A percentile compares a stretch with the other conserved stretches of the same genome.
Conservation (phyloP, 2,113 vertebrate genomes). For the Sinocyclocheilus grahami region DNA sequence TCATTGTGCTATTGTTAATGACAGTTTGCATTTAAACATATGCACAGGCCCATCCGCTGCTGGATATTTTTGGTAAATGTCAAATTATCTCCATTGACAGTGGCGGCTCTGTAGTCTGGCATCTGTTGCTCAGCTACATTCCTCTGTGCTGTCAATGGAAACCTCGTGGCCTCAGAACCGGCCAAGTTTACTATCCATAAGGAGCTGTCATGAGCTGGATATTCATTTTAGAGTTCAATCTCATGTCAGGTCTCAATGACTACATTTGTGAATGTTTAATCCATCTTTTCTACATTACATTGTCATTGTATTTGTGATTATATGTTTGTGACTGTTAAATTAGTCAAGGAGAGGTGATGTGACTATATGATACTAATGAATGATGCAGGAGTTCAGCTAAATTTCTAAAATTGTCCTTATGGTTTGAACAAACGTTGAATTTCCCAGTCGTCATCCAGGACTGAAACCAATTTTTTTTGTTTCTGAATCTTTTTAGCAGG, state of each 20-base stretch:
- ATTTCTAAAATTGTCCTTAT: neutral
- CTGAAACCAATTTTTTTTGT: neutral
- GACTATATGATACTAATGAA: neutral
- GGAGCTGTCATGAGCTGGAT: constrained; percentile 7
- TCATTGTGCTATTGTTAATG: neutral
- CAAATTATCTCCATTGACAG: constrained; percentile 27
- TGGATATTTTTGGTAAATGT: constrained; percentile 39
- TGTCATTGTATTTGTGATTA: neutral
- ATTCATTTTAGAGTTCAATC: constrained; percentile 1
- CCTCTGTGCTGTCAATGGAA: constrained; percentile 38
- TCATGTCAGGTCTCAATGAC: neutral
- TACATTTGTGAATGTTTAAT: constrained; percentile 15
- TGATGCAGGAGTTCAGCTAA: neutral
- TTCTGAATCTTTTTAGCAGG: constrained; percentile 18
- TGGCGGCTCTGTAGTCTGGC: constrained; percentile 8
- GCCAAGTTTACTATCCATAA: constrained; percentile 4
- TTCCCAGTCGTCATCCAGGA: neutral
- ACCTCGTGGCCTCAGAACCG: neutral
- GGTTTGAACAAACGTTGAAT: neutral
- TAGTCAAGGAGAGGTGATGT: neutral
- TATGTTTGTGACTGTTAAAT: constrained; percentile 5
- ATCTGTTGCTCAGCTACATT: constrained; percentile 34
- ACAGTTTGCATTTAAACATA: neutral
- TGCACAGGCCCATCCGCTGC: neutral
- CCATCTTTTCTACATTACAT: neutral